phyloP scores from a whole-genome alignment of 2,113 vertebrate species.

The Cricetomys ansorgei region DNA sequence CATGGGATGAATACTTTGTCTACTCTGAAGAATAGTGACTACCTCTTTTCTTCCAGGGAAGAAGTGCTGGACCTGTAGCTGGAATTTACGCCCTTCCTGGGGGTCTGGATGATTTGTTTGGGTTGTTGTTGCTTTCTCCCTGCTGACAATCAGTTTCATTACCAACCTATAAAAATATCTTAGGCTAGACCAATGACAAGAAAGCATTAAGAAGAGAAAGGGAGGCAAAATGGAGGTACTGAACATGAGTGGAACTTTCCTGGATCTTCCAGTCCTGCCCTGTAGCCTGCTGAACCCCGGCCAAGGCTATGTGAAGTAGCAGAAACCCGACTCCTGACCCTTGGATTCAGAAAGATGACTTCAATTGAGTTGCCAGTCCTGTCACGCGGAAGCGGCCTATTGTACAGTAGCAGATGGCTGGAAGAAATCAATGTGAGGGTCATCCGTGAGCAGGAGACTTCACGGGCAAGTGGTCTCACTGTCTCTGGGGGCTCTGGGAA shows the following conservation, averaged over 20 bases:
- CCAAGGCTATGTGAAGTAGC: accelerated
- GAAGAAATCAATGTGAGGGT: neutral
- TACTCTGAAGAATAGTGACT: neutral
- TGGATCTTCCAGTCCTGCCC: neutral
- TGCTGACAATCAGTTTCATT: neutral
- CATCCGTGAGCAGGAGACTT: neutral
- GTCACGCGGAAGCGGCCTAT: no score
- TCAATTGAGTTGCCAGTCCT: neutral
- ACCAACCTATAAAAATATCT: neutral
- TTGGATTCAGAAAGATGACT: neutral
- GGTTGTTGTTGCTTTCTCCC: neutral
- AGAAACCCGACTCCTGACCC: neutral
- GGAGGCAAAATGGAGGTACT: neutral
- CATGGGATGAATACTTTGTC: neutral
- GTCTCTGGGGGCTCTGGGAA: neutral
- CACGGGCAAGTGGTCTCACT: neutral
- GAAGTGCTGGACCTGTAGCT: neutral
- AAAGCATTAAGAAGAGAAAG: neutral
- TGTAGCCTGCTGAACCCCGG: neutral
- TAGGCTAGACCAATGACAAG: neutral
- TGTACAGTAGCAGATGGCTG: neutral
- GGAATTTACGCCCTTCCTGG: no score
- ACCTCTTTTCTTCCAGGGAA: no score
- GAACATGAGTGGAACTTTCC: neutral
- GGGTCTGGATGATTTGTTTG: no score